Percentiles rank a stretch among this genome's conserved stretches.
Conservation (phyloP, 2,797 vertebrate genomes). For the Ammospiza maritima region DNA sequence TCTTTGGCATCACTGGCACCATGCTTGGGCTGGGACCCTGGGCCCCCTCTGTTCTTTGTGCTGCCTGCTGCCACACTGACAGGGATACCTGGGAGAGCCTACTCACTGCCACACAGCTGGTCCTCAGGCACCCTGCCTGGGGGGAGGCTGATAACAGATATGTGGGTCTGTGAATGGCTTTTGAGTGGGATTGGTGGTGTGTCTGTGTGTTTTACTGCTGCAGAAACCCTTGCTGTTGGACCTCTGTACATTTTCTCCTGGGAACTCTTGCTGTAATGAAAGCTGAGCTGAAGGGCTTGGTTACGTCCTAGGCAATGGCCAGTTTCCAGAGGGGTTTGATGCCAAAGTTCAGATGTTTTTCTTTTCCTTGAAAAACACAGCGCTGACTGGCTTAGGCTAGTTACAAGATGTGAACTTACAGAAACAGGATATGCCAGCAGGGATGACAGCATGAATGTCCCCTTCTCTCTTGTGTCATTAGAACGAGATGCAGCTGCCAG, state of each 20-base stretch:
- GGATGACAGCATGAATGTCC: conserved; percentile 41
- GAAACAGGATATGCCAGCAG: conserved; percentile 59
- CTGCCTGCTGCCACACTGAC: neutral
- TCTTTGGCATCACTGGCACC: fast-evolving
- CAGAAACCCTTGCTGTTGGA: neutral
- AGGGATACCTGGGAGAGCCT: neutral
- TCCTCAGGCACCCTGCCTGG: neutral
- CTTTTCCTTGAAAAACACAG: conserved; percentile 32
- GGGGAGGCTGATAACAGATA: neutral
- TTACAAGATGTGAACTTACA: conserved; percentile 14
- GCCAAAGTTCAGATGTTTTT: conserved; percentile 43
- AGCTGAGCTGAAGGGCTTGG: neutral
- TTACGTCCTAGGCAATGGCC: neutral
- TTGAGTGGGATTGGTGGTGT: neutral
- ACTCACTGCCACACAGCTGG: fast-evolving
- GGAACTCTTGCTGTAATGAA: neutral
- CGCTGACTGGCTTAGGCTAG: neutral
- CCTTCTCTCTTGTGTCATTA: conserved; percentile 32
- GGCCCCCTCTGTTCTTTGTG: neutral
- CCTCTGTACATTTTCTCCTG: neutral
- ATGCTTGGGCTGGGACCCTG: fast-evolving
- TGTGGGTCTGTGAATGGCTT: neutral
- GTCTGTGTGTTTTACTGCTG: neutral
- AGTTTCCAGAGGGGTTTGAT: conserved; percentile 22
- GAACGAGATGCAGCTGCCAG: conserved; percentile 46